phyloP scores from a whole-genome alignment of 2,113 vertebrate genomes.

The Embiotoca jacksoni region DNA sequence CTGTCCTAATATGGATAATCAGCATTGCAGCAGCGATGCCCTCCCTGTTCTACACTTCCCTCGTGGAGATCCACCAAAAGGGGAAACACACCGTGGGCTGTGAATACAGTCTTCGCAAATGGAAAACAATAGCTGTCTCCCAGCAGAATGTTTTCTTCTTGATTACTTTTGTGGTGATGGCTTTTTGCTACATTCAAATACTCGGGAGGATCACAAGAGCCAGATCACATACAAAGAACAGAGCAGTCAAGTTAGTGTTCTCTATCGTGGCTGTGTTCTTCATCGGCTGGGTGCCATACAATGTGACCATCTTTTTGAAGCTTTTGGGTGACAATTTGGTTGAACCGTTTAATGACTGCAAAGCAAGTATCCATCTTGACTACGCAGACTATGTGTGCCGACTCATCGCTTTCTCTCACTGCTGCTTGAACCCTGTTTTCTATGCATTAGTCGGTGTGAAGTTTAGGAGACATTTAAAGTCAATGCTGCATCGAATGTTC shows the following conservation, averaged over 20 bases:
- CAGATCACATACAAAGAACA: constrained; percentile 84
- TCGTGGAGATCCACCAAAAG: constrained; percentile 39
- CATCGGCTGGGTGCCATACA: constrained; percentile 93
- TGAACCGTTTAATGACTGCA: constrained; percentile 67
- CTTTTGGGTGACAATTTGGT: constrained; percentile 58
- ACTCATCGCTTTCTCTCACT: constrained; percentile 91
- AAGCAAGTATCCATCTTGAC: constrained; percentile 54
- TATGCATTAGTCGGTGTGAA: constrained; percentile 92
- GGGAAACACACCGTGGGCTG: constrained; percentile 56
- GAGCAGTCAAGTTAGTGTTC: constrained; percentile 90
- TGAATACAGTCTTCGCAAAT: constrained; percentile 58
- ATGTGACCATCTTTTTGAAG: constrained; percentile 87
- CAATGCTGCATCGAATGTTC: constrained; percentile 62
- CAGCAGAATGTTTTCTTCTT: constrained; percentile 86
- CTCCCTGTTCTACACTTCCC: constrained; percentile 76
- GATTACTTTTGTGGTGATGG: constrained; percentile 83
- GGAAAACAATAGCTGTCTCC: constrained; percentile 49
- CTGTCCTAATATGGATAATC: constrained; percentile 81
- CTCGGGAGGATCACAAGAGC: constrained; percentile 83
- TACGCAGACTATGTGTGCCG: constrained; percentile 85
- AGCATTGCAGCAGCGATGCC: constrained; percentile 86
- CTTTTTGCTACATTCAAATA: constrained; percentile 89
- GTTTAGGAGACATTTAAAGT: constrained; percentile 89
- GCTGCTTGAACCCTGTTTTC: constrained; percentile 93
- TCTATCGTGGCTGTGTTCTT: constrained; percentile 89